A percentile compares a stretch with the other conserved stretches of the same genome.
phyloP scores from a whole-genome alignment of 2,113 vertebrate species.

The Axis porcinus region DNA sequence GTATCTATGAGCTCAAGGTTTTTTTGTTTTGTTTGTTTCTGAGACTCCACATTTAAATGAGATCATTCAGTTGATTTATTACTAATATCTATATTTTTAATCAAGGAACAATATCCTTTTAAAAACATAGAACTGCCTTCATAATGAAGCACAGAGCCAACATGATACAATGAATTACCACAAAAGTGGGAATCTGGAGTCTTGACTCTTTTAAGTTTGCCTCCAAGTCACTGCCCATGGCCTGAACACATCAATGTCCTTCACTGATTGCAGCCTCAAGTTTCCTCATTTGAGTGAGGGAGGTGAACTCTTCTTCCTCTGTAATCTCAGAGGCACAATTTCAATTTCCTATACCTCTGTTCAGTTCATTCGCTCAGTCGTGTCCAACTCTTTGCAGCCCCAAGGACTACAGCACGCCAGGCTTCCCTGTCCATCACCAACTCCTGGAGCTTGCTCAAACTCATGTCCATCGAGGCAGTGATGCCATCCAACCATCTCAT shows the following conservation, averaged over 20 bases:
- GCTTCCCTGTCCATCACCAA: neutral
- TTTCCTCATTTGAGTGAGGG: neutral
- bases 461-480: neutral
- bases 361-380: neutral
- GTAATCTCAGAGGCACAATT: neutral
- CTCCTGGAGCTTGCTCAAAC: neutral
- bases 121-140: neutral
- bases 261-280: neutral
- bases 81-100: neutral
- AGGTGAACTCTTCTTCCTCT: neutral
- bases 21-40: neutral
- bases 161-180: neutral
- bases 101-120: neutral
- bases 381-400: neutral
- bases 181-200: neutral
- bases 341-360: neutral
- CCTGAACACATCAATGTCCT: neutral
- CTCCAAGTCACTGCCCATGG: neutral
- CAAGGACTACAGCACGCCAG: neutral
- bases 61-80: neutral
- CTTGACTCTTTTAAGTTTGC: neutral
- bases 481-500: neutral
- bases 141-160: neutral
- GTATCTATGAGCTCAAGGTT: neutral
- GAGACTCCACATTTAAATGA: neutral